These are phyloP conservation scores for Acleris laterana DNA, from an alignment of 2,888 invertebrate species.

Conservation along the genomic window DNA sequence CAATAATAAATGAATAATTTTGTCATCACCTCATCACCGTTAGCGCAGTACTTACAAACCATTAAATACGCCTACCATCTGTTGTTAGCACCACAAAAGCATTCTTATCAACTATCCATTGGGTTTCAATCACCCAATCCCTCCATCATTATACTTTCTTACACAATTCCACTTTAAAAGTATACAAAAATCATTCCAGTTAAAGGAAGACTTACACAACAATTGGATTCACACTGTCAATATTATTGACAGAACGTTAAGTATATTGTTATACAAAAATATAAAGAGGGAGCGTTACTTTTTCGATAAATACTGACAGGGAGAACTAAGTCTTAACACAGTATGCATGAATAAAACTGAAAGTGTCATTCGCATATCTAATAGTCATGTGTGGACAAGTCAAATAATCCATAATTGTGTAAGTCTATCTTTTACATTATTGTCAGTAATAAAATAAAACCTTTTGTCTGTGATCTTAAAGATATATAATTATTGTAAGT, in stretches of 20 bases:
- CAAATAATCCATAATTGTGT: neutral
- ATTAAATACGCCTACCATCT: conserved; percentile 46
- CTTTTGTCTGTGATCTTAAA: conserved; percentile 5
- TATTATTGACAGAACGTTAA: no score
- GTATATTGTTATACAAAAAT: no score
- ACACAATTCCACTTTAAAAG: conserved; percentile 31
- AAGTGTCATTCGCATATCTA: no score
- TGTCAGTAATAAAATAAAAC: conserved; percentile 20
- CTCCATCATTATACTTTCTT: conserved; percentile 10
- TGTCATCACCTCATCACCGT: conserved; percentile 24
- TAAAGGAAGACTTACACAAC: neutral
- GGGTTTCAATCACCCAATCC: conserved; percentile 20
- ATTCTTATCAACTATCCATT: conserved; percentile 49
- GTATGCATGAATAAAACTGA: no score
- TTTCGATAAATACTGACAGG: no score
- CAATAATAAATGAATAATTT: no score
- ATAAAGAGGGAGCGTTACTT: no score
- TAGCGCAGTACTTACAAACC: conserved; percentile 14
- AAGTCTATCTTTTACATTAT: conserved; percentile 16
- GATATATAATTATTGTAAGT: neutral
- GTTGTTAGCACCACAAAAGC: conserved; percentile 72
- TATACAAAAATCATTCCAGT: neutral
- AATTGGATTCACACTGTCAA: neutral
- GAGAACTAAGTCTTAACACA: no score
- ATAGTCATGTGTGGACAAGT: no score